Conservation (phyloP, 2,113 vertebrate genomes). For the Leptobrachium leishanense region DNA sequence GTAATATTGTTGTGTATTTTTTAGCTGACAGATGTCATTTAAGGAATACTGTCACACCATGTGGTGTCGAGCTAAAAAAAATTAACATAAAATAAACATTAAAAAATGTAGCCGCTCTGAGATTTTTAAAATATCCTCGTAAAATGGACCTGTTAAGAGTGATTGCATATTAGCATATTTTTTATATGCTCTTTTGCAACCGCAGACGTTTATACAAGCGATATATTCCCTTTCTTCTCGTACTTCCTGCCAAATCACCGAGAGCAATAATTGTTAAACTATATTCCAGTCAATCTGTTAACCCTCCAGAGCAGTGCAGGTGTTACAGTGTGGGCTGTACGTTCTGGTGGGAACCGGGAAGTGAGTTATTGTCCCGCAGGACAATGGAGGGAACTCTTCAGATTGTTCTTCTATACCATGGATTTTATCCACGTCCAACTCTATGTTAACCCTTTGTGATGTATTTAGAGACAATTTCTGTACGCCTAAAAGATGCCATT, state of each 20-base stretch:
- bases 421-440: background rate
- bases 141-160: background rate
- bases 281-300: background rate
- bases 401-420: constrained; percentile 6
- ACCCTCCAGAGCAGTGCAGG: constrained; percentile 26
- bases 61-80: background rate
- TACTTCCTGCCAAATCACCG: constrained; percentile 34
- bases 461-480: no score
- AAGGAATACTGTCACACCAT: background rate
- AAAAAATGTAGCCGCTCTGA: background rate
- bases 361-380: constrained; percentile 30
- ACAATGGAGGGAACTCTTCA: constrained; percentile 38
- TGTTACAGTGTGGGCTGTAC: constrained; percentile 17
- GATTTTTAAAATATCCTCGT: background rate
- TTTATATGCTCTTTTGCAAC: constrained; percentile 2
- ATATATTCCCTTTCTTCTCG: constrained; percentile 6
- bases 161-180: constrained; percentile 12
- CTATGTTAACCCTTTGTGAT: constrained; percentile 1
- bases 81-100: background rate
- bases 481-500: no score
- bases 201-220: constrained; percentile 1
- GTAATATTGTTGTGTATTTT: no score
- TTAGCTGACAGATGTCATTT: no score
- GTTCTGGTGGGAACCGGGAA: constrained; percentile 42
- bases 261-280: constrained; percentile 25